Base-by-base conservation (phyloP, 2,113 vertebrate genomes). In the Leuciscus idus region DNA sequence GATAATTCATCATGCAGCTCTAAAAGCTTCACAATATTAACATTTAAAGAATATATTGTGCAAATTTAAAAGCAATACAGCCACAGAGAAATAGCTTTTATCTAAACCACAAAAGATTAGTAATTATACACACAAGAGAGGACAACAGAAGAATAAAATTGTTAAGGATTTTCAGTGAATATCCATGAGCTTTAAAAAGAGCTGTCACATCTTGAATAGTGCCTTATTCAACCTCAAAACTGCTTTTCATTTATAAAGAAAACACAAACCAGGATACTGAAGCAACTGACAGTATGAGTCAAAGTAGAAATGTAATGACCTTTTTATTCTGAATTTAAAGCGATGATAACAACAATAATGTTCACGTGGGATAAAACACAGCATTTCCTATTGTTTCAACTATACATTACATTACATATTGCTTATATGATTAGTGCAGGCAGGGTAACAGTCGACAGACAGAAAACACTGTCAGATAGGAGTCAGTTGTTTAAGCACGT, bases 141-240 rank as follows among this genome's bases (percentile, higher is more conserved):
- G 68, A 84, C 23, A 74, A 26, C 17, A 28, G 66, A 84, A 59
- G 82, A 74, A 73, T 59, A 43, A 46, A 74, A 28, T 46, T n/a
- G 19, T 15, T 64, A n/a, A 46, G 36, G 4, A 46, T 62, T 28
- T 81, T 81, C 23, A 39, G 55, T 81, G 36, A 81, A 46, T 23
- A 46, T 74, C 82, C 23, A 81, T 64, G 55, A 43, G 68, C 10
- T 84, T 84, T 59, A 84, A 74, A 68, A 74, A 43, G 81, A 46
- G 68, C 21, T 84, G 68, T 74, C 57, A 62, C 39, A 81, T 46
- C 9, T 72, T 1, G 30, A 55, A 84, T 1, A 43, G 66, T 83
- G 81, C 28, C 21, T 50, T 74, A 74, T 74, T 84, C 70, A 84
- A 74, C 19, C 36, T 74, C 50, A 74, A 26, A 43, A 59, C 23